Evolutionary conservation across 2,797 vertebrate species (phyloP).

Genomic region (Bradypus variegatus): DNA sequence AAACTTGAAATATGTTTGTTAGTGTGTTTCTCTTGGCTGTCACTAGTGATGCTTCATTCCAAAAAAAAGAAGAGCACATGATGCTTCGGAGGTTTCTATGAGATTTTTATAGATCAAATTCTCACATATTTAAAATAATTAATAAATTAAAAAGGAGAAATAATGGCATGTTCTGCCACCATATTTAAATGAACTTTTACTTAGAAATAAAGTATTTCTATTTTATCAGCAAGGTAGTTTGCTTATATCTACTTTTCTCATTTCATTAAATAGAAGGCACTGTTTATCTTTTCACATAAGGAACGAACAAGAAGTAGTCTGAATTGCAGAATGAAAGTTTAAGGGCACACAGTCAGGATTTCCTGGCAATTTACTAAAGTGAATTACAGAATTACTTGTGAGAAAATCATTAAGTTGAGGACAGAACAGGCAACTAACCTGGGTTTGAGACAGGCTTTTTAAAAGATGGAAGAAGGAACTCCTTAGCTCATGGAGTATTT

Average conservation of each 20-base stretch:
- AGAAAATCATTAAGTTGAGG: slow-evolving; percentile 7
- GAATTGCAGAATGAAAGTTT: not conserved
- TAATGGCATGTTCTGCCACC: not conserved
- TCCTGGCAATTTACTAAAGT: not conserved
- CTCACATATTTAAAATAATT: slow-evolving; percentile 3
- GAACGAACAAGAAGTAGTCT: not conserved
- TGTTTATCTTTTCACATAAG: not conserved
- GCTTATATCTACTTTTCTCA: not conserved
- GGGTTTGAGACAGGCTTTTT: not conserved
- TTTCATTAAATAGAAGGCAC: not conserved
- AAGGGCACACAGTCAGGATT: not conserved
- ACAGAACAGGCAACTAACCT: not conserved
- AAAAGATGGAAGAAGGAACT: not conserved
- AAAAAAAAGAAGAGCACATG: not conserved
- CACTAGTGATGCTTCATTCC: not conserved
- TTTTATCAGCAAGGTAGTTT: not conserved
- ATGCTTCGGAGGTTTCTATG: not conserved
- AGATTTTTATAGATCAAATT: not conserved
- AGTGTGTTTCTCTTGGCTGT: not conserved
- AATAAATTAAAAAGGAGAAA: not conserved
- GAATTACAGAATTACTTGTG: not conserved
- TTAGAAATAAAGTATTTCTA: slow-evolving; percentile 17
- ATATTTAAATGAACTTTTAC: slow-evolving; percentile 1
- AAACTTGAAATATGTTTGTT: not conserved
- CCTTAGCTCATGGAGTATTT: not conserved